A percentile compares a stretch with the other conserved stretches of the same genome.
Conservation (phyloP, 2,113 vertebrate genomes). For the Gila orcuttii region DNA sequence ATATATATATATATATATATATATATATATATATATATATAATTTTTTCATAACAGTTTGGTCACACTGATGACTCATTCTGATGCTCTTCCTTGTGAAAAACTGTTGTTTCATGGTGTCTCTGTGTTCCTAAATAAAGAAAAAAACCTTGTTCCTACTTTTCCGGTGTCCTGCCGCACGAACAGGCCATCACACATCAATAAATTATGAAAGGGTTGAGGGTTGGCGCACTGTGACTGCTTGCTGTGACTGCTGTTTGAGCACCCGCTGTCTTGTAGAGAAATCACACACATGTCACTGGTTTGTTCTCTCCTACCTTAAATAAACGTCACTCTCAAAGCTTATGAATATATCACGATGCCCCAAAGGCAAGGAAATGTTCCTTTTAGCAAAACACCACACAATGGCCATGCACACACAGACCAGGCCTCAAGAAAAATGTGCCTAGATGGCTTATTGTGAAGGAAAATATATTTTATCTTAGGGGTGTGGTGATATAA, state of each 20-base stretch:
- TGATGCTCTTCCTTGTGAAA: neutral
- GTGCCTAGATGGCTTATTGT: neutral
- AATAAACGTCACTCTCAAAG: conserved; percentile 38
- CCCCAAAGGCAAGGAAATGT: conserved; percentile 24
- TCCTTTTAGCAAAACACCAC: neutral
- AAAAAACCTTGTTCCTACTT: neutral
- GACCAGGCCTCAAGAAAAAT: neutral
- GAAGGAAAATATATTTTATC: neutral
- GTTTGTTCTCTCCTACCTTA: conserved; percentile 42
- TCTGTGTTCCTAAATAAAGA: neutral
- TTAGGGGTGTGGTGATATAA: neutral
- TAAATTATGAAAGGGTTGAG: conserved; percentile 12
- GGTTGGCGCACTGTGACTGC: neutral
- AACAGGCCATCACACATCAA: conserved; percentile 25
- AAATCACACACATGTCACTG: conserved; percentile 34
- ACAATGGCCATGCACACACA: conserved; percentile 23
- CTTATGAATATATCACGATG: conserved; percentile 40
- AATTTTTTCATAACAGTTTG: too few relatives aligned
- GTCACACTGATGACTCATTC: neutral
- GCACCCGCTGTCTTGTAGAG: conserved; percentile 8
- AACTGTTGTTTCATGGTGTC: neutral
- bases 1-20: too few relatives aligned
- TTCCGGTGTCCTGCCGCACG: neutral
- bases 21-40: too few relatives aligned
- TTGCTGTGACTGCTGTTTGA: conserved; percentile 39